Conservation (phyloP, 2,113 vertebrate species). For the Rynchops niger region DNA sequence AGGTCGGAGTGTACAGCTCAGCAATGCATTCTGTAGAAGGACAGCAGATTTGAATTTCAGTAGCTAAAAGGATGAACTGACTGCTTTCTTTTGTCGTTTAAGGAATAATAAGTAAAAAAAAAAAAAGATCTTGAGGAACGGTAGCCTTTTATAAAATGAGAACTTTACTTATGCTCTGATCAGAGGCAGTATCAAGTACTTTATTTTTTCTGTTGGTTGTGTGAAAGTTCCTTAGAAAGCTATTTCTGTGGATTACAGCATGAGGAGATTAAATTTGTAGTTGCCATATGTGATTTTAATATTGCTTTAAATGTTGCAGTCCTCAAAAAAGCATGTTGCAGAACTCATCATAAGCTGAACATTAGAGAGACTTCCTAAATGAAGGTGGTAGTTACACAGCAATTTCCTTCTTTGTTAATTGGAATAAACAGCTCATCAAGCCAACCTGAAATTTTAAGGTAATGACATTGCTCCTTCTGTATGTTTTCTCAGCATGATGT, state of each 20-base stretch:
- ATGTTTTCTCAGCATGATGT: slow-evolving; percentile 48
- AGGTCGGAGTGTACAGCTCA: background rate
- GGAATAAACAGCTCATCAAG: slow-evolving; percentile 62
- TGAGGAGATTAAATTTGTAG: background rate
- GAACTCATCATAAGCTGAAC: background rate
- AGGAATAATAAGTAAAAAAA: background rate
- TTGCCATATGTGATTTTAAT: background rate
- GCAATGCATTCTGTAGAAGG: background rate
- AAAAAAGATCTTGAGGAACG: background rate
- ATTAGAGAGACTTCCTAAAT: background rate
- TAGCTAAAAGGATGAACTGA: background rate
- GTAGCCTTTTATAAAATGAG: background rate
- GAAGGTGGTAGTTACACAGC: slow-evolving; percentile 24
- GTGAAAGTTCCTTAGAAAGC: background rate
- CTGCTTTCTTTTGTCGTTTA: background rate
- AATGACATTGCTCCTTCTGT: slow-evolving; percentile 41
- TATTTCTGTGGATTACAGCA: background rate
- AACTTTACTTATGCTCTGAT: background rate
- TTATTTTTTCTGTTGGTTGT: background rate
- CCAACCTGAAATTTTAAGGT: slow-evolving; percentile 42
- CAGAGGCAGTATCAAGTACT: background rate
- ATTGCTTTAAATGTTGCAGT: background rate
- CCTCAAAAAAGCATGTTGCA: background rate
- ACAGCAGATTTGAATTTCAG: background rate
- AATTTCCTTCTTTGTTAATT: slow-evolving; percentile 56